A percentile compares a stretch with the other conserved stretches of the same genome.
These are phyloP conservation scores for Trypoxylus dichotomus DNA, from an alignment of 1,140 invertebrate species.

Conservation along the genomic window DNA sequence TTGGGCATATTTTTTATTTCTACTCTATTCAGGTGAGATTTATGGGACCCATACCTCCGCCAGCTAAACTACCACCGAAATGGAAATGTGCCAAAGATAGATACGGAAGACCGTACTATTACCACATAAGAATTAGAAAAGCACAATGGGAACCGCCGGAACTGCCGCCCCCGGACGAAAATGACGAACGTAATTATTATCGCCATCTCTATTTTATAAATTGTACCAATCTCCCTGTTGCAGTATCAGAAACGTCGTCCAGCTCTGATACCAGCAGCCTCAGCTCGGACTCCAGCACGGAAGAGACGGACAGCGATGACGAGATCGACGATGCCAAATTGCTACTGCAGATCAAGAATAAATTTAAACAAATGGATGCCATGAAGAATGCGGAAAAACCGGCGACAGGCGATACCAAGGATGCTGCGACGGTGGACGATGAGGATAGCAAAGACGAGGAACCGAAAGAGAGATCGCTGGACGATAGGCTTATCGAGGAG, in stretches of 20 bases:
- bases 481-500: slow-evolving; percentile 46
- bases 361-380: slow-evolving; percentile 41
- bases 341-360: slow-evolving; percentile 45
- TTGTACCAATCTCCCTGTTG: slow-evolving; percentile 40
- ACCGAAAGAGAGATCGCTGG: slow-evolving; percentile 30
- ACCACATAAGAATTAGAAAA: slow-evolving; percentile 79
- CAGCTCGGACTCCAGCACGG: slow-evolving; percentile 56
- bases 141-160: slow-evolving; percentile 88
- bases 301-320: slow-evolving; percentile 58
- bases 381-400: neutral
- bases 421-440: neutral
- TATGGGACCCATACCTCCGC: slow-evolving; percentile 54
- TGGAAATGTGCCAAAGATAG: slow-evolving; percentile 84
- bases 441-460: neutral
- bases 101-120: slow-evolving; percentile 87
- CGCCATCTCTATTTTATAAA: neutral
- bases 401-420: neutral
- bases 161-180: slow-evolving; percentile 34
- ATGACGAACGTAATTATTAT: slow-evolving; percentile 51
- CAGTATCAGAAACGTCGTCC: slow-evolving; percentile 57
- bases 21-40: slow-evolving; percentile 44
- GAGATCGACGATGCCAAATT: slow-evolving; percentile 49
- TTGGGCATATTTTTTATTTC: neutral
- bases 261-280: slow-evolving; percentile 51
- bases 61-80: slow-evolving; percentile 74